Evolutionary conservation across 2,797 vertebrate genomes (phyloP).

Genomic region (Esox masquinongy): DNA sequence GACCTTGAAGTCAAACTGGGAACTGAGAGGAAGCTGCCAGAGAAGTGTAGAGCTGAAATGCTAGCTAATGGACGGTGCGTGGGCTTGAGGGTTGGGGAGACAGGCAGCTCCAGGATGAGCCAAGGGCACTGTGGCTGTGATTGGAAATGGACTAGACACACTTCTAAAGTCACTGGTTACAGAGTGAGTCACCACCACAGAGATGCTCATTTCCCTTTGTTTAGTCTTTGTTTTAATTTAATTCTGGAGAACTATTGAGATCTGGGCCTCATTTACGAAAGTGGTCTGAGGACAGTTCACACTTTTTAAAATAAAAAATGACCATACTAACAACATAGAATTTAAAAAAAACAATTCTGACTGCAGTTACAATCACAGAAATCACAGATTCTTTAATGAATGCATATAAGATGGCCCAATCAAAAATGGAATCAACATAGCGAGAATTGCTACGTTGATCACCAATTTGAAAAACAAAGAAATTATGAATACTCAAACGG

Average conservation of each 20-base stretch:
- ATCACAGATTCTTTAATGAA: not conserved
- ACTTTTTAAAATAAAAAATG: no score
- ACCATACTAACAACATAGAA: no score
- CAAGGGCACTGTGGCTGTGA: not conserved
- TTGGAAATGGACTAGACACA: not conserved
- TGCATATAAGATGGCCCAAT: not conserved
- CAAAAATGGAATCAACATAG: not conserved
- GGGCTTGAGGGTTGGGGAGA: not conserved
- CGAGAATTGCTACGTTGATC: not conserved
- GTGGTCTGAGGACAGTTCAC: no score
- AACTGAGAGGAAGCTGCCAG: not conserved
- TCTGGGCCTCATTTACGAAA: not conserved
- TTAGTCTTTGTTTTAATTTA: no score
- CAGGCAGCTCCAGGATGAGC: not conserved
- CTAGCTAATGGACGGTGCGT: not conserved
- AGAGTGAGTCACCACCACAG: not conserved
- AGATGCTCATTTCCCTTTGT: not conserved
- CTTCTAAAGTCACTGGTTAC: no score
- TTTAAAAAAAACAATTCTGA: no score
- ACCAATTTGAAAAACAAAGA: not conserved
- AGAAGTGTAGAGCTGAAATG: not conserved
- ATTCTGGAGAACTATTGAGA: no score
- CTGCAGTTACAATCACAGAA: not conserved
- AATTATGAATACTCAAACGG: not conserved
- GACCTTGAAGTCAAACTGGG: slow-evolving; percentile 6